Conservation (phyloP, 2,113 vertebrate species). For the Sus scrofa region T2T-Sscrofa CM000812.6:223872501-223873000, state of each 20-base stretch:
- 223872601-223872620: background rate
- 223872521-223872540: background rate
- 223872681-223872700: background rate
- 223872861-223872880: background rate
- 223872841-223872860: background rate
- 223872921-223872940: background rate
- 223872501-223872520: background rate
- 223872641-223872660: background rate
- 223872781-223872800: background rate
- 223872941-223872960: background rate
- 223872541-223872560: background rate
- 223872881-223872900: background rate
- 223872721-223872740: background rate
- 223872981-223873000: background rate
- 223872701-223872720: background rate
- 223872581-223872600: background rate
- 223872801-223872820: too few species aligned
- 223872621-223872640: background rate
- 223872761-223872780: background rate
- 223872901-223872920: background rate
- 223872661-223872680: background rate
- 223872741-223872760: background rate
- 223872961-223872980: background rate
- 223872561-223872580: background rate
- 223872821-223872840: background rate